Evolutionary conservation across 2,888 invertebrate genomes (phyloP), one percentile per base, ranked within the genome.

Genomic region (Ichneumoninae sp.): DNA sequence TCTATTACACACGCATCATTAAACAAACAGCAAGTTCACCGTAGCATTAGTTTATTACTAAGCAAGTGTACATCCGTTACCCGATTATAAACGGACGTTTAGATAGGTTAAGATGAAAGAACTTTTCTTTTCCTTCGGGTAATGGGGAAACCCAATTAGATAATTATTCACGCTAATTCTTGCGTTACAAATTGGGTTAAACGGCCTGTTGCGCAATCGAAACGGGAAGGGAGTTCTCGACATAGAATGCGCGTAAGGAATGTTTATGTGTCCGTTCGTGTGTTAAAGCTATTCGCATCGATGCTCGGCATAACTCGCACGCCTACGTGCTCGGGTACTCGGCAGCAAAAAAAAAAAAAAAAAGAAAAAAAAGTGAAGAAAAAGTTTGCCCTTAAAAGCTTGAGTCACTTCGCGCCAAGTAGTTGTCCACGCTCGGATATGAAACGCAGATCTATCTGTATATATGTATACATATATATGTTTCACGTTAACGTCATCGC

Each of bases 161-260:
- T 88, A 90, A 91, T 91, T 92, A 90, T 90, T 88, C 89, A 92
- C 87, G 92, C 91, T 91, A 91, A 90, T 89, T 90, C 88, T 83
- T 81, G 79, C 73, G 83, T 79, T 86, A 75, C 68, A 83, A 88
- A 90, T 88, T 89, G 86, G 89, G 88, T 88, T 89, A 88, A 90
- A 87, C 87, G 88, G 86, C 78, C 79, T 69, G 79, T 83, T 88
- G 81, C 76, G 85, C 80, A 84, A 88, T 83, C 79, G 79, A 54
- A 77, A 75, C 65, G 83, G 80, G 78, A 80, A 81, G 78, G 68
- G 81, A 82, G 83, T 82, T 63, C n/a, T 33, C 68, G 74, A 65
- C 44, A 76, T 60, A 60, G 76, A 77, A 66, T 74, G 30, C 77
- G 76, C 76, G 80, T 26, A 73, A 73, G 68, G 63, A 85, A 82